Base-by-base conservation (phyloP, 2,888 invertebrate species). In the Dolichopus griseipennis region DNA sequence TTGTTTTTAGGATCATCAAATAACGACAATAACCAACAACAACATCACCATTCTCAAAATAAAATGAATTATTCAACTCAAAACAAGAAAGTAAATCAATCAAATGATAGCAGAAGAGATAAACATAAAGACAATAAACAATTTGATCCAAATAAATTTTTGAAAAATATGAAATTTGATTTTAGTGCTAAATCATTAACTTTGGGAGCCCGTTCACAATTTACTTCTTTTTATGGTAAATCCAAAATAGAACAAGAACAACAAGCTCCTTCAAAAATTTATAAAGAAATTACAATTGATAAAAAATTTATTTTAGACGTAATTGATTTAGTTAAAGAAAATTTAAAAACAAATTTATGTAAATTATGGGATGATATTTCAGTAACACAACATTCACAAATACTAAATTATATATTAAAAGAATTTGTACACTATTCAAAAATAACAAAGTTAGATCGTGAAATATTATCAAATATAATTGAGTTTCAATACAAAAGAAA, bases 401-500 rank as follows among this genome's bases (percentile, higher is more conserved):
- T 69, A 12, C 52, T 71, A 20, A 67, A 64, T 41, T 63, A 65
- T 64, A 65, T 71, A 66, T 65, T 68, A 18, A 69, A 62, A 65
- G 52, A 65, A 8, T 68, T 67, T 64, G 61, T 69, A 37, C 68
- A 69, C 65, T 65, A 62, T 37, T 12, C 27, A 34, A 37, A 67
- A 34, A 64, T 67, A 18, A 68, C 52, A 61, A 21, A 61, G 15
- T 20, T 41, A 27, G 43, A 71, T 52, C 18, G 69, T 21, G 74
- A 71, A 12, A 74, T 78, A 68, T 77, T 83, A 70, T 83, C 52
- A 75, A 80, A 22, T 78, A 79, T 15, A 81, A 82, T 70, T 79
- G 78, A 18, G 79, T 84, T 67, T 77, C 81, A 1, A 65, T 78
- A 52, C 18, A 7, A 52, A 52, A 15, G 18, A 52, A 52, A 52